These are phyloP conservation scores for Belonocnema kinseyi DNA, from an alignment of 1,140 invertebrate species.

Conservation along the genomic window DNA sequence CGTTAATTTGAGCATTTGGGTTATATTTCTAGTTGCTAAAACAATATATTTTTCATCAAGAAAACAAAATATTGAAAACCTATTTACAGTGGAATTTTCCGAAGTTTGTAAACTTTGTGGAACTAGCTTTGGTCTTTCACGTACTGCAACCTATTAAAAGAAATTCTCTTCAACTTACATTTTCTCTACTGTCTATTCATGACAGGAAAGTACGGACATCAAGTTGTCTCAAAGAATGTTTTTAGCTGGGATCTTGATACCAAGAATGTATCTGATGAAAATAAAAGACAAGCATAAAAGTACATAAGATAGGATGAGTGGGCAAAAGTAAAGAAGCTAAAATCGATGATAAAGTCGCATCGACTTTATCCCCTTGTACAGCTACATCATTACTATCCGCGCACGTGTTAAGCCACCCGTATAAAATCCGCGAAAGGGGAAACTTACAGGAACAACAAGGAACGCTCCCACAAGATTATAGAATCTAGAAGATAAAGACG, in stretches of 20 bases:
- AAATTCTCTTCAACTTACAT: conserved; percentile 10
- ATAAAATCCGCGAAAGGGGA: neutral
- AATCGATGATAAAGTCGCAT: conserved; percentile 12
- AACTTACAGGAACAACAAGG: conserved; percentile 30
- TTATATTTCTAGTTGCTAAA: too few species aligned
- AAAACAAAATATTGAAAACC: too few species aligned
- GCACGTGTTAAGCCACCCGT: conserved; percentile 33
- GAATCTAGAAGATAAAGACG: conserved; percentile 11
- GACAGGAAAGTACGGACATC: neutral
- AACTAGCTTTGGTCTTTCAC: neutral
- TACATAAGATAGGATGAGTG: neutral
- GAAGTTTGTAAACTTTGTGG: neutral
- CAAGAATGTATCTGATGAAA: conserved; percentile 1
- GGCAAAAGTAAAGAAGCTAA: neutral
- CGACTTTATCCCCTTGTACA: conserved; percentile 23
- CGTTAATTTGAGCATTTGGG: too few species aligned
- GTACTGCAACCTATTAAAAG: neutral
- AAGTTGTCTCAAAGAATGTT: neutral
- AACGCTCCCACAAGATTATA: conserved; percentile 17
- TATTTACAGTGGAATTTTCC: neutral
- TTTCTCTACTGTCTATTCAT: conserved; percentile 3
- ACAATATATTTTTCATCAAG: too few species aligned
- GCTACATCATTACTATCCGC: conserved; percentile 25
- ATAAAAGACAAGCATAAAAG: conserved; percentile 12
- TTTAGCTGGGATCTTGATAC: neutral